phyloP scores from a whole-genome alignment of 2,797 vertebrate genomes.

The Crypturellus tataupa region DNA sequence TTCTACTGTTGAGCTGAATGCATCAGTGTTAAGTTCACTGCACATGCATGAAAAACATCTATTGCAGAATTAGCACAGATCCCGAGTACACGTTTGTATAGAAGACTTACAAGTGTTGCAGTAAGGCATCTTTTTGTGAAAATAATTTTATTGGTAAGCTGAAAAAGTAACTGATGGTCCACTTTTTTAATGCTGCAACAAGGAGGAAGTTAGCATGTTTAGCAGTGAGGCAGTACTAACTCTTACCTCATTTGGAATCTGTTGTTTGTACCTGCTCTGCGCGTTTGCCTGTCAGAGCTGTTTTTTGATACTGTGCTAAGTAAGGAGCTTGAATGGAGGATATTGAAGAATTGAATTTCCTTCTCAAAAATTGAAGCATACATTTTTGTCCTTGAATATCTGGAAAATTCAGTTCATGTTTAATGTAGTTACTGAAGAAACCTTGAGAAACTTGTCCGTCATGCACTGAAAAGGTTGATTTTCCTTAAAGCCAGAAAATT shows the following conservation, averaged over 20 bases:
- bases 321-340: neutral
- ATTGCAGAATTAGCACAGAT: constrained; percentile 1
- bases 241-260: constrained; percentile 13
- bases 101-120: neutral
- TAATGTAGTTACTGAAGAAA: neutral
- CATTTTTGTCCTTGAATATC: neutral
- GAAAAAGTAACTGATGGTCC: neutral
- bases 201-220: neutral
- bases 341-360: neutral
- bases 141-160: neutral
- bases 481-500: neutral
- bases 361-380: neutral
- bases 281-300: constrained; percentile 15
- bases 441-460: neutral
- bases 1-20: neutral
- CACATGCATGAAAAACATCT: neutral
- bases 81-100: neutral
- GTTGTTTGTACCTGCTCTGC: neutral
- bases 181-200: neutral
- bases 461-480: neutral
- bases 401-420: neutral
- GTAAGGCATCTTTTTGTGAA: constrained; percentile 12
- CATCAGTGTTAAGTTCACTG: neutral
- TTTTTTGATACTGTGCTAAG: constrained; percentile 3
- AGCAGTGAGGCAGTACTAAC: neutral